Conservation (phyloP, 2,113 vertebrate species). For the Atherinomorus stipes region DNA sequence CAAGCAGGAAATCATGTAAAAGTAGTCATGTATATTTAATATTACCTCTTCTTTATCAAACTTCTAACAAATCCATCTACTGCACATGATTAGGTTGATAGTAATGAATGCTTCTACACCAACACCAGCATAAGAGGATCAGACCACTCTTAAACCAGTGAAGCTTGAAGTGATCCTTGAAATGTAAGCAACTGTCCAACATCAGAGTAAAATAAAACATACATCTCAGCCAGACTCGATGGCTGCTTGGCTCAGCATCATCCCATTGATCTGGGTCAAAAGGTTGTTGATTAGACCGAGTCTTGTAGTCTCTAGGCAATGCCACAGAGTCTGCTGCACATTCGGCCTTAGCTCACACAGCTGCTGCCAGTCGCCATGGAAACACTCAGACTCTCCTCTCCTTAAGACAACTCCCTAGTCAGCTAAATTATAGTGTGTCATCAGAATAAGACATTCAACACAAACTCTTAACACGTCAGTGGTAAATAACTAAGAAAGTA, state of each 20-base stretch:
- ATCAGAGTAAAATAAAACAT: slow-evolving; percentile 15
- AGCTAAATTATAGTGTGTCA: slow-evolving; percentile 70
- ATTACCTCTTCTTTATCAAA: slow-evolving; percentile 44
- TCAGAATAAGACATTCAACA: slow-evolving; percentile 37
- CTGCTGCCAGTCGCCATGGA: slow-evolving; percentile 81
- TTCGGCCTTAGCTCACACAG: slow-evolving; percentile 70
- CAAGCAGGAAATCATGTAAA: too few species aligned
- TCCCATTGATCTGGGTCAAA: slow-evolving; percentile 81
- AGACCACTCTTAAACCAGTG: slow-evolving; percentile 26
- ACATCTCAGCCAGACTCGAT: slow-evolving; percentile 34
- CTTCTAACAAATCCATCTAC: slow-evolving; percentile 38
- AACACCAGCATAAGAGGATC: slow-evolving; percentile 54
- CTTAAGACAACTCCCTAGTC: slow-evolving; percentile 65
- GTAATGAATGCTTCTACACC: slow-evolving; percentile 33
- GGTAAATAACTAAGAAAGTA: slow-evolving; percentile 4
- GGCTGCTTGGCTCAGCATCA: slow-evolving; percentile 57
- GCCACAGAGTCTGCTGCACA: slow-evolving; percentile 75
- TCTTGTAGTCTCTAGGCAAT: slow-evolving; percentile 66
- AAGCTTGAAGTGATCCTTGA: slow-evolving; percentile 38
- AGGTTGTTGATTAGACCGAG: slow-evolving; percentile 76
- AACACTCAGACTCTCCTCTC: slow-evolving; percentile 73
- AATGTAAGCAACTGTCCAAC: slow-evolving; percentile 34
- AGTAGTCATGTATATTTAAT: background rate
- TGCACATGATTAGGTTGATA: slow-evolving; percentile 39
- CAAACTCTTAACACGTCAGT: slow-evolving; percentile 46